Base-by-base conservation (phyloP, 1,140 invertebrate genomes). In the Listronotus bonariensis region DNA sequence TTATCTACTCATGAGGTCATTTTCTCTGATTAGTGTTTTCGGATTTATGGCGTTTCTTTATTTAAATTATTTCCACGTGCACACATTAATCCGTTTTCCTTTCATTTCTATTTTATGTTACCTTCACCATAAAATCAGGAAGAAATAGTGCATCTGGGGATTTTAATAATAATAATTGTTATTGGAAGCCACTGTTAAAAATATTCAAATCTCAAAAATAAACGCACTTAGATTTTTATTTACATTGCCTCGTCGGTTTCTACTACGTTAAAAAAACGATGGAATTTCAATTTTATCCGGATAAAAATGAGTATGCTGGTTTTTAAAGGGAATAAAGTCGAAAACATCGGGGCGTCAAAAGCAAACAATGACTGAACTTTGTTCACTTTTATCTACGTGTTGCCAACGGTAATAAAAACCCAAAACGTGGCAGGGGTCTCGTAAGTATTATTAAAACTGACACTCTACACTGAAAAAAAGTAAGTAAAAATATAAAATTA, bases 291-390 rank as follows among this genome's bases (percentile, higher is more conserved):
- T 51, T 51, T 51, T 26, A 51, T 51, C 48, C 26, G n/a, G 11
- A 51, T 20, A 51, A 31, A 51, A 51, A 51, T 51, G 48, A 26
- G 48, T 51, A 7, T 26, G 42, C 48, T 34, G 17, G 6, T 34
- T 51, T 51, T 31, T 31, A 51, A 14, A 51, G 48, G 14, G 31
- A 51, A 51, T 34, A 26, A 34, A 51, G 31, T 20, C 6, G 34
- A 40, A 40, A 54, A 54, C 52, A 54, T 41, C 34, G 38, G 52
- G 52, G 52, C 15, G 52, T 32, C 52, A 15, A 54, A 40, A 54
- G 40, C 40, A 54, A 54, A 54, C 52, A 54, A 54, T 54, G 52
- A 11, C 52, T 31, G 14, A 54, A 54, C 52, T 36, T 52, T 52
- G 20, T 34, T 52, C 32, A 52, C 49, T 54, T 54, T 54, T 40